These are phyloP conservation scores for Forbesichthys papilliferus DNA, from an alignment of 2,113 vertebrate genomes.

Conservation along the genomic window DNA sequence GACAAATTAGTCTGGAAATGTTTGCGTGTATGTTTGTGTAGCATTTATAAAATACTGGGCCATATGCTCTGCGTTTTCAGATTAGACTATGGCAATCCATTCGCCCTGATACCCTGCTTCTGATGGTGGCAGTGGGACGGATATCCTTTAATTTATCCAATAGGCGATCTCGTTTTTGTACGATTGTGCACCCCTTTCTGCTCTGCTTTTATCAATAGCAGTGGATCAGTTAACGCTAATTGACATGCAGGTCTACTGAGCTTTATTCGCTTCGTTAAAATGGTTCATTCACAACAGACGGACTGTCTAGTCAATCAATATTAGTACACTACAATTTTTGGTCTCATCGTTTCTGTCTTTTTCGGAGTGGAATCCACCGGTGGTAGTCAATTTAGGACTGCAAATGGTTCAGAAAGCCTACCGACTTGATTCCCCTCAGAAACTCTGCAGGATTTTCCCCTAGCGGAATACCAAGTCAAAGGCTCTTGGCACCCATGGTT, in stretches of 20 bases:
- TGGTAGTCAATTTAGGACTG: constrained; percentile 44
- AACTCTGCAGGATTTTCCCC: constrained; percentile 66
- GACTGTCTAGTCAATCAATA: neutral
- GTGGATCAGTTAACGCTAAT: constrained; percentile 33
- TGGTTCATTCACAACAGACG: neutral
- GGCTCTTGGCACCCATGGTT: constrained; percentile 36
- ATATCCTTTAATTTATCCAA: constrained; percentile 56
- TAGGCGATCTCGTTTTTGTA: constrained; percentile 32
- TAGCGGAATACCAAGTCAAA: constrained; percentile 62
- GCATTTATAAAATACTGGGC: constrained; percentile 30
- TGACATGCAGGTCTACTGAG: neutral
- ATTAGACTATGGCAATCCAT: constrained; percentile 48
- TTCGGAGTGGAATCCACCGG: constrained; percentile 25
- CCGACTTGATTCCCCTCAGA: constrained; percentile 53
- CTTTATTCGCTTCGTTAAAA: neutral
- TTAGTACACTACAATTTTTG: neutral
- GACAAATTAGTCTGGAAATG: neutral
- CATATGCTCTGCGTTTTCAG: constrained; percentile 42
- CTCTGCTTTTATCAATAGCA: constrained; percentile 40
- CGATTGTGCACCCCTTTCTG: constrained; percentile 26
- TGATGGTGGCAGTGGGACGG: constrained; percentile 63
- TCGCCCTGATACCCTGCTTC: constrained; percentile 57
- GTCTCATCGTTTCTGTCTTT: constrained; percentile 14
- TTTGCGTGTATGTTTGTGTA: neutral
- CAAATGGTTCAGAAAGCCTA: constrained; percentile 38